Conservation (phyloP, 1,140 invertebrate species). For the Bombus picipes region DNA sequence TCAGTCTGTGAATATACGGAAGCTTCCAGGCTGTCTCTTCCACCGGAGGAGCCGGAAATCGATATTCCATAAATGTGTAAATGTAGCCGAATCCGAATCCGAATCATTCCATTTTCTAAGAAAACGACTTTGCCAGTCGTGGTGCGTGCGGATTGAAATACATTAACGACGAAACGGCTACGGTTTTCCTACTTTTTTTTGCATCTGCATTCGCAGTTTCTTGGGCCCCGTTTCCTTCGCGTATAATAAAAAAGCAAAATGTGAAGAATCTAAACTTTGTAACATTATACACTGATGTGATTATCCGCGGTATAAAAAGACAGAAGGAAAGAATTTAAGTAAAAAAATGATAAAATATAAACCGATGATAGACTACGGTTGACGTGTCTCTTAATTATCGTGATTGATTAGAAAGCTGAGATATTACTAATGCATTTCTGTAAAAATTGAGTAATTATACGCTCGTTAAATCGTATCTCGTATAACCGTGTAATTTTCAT, state of each 20-base stretch:
- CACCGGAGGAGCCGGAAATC: constrained; percentile 65
- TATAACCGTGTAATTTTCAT: constrained; percentile 4
- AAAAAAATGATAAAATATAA: background rate
- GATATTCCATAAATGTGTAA: constrained; percentile 81
- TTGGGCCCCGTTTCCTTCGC: background rate
- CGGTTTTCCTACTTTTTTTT: background rate
- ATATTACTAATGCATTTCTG: background rate
- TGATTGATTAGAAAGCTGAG: background rate
- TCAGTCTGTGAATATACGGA: constrained; percentile 56
- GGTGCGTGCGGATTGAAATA: constrained; percentile 4
- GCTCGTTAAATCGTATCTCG: background rate
- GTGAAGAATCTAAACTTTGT: background rate
- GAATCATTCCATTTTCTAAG: constrained; percentile 59
- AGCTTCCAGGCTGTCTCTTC: constrained; percentile 36
- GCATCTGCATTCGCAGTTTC: constrained; percentile 1
- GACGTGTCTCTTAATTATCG: background rate
- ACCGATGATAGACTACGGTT: background rate
- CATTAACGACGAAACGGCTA: constrained; percentile 38
- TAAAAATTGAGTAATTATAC: background rate
- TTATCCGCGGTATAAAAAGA: no score
- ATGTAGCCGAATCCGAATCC: constrained; percentile 75
- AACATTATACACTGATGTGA: background rate
- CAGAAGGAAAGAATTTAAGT: no score
- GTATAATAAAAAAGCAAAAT: background rate
- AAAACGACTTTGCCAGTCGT: constrained; percentile 18